Evolutionary conservation across 2,888 invertebrate species (phyloP).

Genomic region (Xanthorhoe designata): DNA sequence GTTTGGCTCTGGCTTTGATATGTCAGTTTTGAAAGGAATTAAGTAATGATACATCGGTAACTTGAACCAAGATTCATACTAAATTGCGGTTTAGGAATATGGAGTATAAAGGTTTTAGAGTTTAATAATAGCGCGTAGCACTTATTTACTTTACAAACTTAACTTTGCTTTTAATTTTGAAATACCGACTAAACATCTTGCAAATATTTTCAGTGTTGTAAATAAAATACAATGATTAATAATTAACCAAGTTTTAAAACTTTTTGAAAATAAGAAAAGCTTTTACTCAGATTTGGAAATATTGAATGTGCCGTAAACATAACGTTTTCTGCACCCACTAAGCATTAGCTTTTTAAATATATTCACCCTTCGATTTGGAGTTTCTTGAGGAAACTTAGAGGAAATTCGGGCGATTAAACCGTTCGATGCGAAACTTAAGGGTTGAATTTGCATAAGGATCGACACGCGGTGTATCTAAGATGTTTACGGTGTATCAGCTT

Average conservation of each 20-base stretch:
- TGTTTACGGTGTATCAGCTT: slow-evolving; percentile 47
- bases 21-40: too few relatives aligned
- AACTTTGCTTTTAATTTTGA: neutral
- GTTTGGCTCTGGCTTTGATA: too few relatives aligned
- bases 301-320: slow-evolving; percentile 64
- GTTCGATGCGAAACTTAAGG: slow-evolving; percentile 77
- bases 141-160: neutral
- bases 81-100: too few relatives aligned
- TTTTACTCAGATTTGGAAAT: slow-evolving; percentile 66
- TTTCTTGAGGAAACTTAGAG: slow-evolving; percentile 68
- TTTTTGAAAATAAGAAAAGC: slow-evolving; percentile 55
- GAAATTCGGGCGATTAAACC: slow-evolving; percentile 80
- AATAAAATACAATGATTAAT: slow-evolving; percentile 50
- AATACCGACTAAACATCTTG: neutral
- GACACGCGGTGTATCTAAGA: slow-evolving; percentile 44
- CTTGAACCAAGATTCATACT: too few relatives aligned
- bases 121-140: neutral
- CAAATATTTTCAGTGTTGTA: slow-evolving; percentile 14
- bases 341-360: slow-evolving; percentile 82
- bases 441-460: slow-evolving; percentile 81
- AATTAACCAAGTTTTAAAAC: slow-evolving; percentile 52
- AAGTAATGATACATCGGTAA: too few relatives aligned
- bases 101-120: too few relatives aligned
- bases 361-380: slow-evolving; percentile 82
- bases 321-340: slow-evolving; percentile 77